Evolutionary conservation across 2,888 invertebrate genomes (phyloP).

Genomic region (Pachydiplax longipennis): DNA sequence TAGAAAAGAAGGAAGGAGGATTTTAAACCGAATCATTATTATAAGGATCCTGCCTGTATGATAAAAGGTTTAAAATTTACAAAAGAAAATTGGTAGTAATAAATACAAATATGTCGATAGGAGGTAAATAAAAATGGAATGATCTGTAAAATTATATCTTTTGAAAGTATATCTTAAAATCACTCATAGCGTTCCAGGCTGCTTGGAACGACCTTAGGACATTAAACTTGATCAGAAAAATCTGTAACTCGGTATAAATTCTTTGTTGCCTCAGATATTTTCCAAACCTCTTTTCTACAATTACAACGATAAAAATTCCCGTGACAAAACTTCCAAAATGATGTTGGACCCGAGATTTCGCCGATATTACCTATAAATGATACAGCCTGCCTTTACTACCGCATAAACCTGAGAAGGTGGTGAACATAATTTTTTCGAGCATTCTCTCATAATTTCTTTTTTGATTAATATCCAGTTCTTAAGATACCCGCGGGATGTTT

Average conservation of each 20-base stretch:
- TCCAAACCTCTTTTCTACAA: background rate
- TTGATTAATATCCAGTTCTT: slow-evolving; percentile 31
- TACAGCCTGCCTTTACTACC: background rate
- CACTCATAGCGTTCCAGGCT: too few relatives aligned
- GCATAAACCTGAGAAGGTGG: background rate
- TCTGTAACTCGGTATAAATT: background rate
- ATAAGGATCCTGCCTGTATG: too few relatives aligned
- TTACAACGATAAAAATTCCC: background rate
- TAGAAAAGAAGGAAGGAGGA: too few relatives aligned
- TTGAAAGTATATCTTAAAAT: too few relatives aligned
- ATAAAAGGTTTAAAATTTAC: too few relatives aligned
- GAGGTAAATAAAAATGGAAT: too few relatives aligned
- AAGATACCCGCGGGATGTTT: background rate
- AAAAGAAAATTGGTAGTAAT: too few relatives aligned
- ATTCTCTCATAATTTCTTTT: background rate
- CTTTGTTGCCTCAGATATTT: background rate
- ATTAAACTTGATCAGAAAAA: background rate
- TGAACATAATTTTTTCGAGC: background rate
- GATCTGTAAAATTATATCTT: too few relatives aligned
- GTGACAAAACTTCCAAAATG: background rate
- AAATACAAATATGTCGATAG: too few relatives aligned
- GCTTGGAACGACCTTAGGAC: background rate
- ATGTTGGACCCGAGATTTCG: background rate
- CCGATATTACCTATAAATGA: background rate
- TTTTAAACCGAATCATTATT: too few relatives aligned